phyloP scores from a whole-genome alignment of 2,888 invertebrate genomes.

The Boloria euphrosyne region DNA sequence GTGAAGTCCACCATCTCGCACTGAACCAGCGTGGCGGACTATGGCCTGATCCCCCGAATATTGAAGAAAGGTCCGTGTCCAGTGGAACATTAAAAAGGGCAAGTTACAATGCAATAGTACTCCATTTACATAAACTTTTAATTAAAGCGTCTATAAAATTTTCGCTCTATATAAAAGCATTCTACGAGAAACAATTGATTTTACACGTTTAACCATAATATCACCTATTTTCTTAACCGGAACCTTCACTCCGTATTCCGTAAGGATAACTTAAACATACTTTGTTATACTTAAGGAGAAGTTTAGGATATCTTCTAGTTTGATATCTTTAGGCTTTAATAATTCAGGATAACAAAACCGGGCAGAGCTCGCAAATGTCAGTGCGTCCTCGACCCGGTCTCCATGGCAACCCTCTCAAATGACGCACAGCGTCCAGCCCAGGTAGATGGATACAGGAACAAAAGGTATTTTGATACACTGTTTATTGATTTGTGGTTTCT shows the following conservation, averaged over 20 bases:
- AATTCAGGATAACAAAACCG: slow-evolving; percentile 25
- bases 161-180: no score
- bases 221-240: background rate
- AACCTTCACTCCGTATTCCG: background rate
- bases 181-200: background rate
- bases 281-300: slow-evolving; percentile 9
- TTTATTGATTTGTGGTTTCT: background rate
- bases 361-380: slow-evolving; percentile 28
- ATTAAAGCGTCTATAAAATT: no score
- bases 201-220: no score
- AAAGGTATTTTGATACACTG: background rate
- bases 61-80: no score
- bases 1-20: no score
- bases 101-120: no score
- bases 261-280: background rate
- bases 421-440: slow-evolving; percentile 24
- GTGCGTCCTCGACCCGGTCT: slow-evolving; percentile 30
- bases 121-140: no score
- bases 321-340: slow-evolving; percentile 18
- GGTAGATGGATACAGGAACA: slow-evolving; percentile 18
- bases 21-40: no score
- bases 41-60: no score
- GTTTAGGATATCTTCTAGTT: slow-evolving; percentile 24
- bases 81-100: no score
- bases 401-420: slow-evolving; percentile 32